These are phyloP conservation scores for Limosa lapponica DNA, from an alignment of 2,797 vertebrate species.

Conservation along the genomic window DNA sequence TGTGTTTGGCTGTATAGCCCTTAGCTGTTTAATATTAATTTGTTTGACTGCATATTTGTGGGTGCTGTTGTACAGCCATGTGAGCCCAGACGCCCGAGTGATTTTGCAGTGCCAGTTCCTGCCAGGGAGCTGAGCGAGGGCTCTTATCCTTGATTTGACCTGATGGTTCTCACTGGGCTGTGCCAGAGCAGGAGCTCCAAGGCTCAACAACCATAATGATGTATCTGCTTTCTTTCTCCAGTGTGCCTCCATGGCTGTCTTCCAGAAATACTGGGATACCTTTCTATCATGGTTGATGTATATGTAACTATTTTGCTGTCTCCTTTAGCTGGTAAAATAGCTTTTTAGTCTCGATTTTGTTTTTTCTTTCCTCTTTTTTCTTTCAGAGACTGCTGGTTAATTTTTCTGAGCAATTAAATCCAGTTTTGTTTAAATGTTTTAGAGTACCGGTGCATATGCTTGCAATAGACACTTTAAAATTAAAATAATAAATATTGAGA, in stretches of 20 bases:
- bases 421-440: conserved; percentile 19
- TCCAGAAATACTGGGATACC: background rate
- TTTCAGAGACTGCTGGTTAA: background rate
- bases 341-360: background rate
- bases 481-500: conserved; percentile 55
- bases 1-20: background rate
- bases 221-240: background rate
- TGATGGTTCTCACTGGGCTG: background rate
- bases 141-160: background rate
- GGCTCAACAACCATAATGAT: background rate
- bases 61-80: background rate
- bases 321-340: background rate
- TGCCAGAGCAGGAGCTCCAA: background rate
- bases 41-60: background rate
- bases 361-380: background rate
- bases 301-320: background rate
- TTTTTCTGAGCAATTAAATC: conserved; percentile 50
- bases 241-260: background rate
- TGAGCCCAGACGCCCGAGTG: background rate
- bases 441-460: conserved; percentile 22
- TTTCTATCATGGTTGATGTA: background rate
- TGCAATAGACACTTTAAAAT: conserved; percentile 23
- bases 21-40: conserved; percentile 32
- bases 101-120: background rate
- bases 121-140: background rate